A percentile compares a stretch with the other conserved stretches of the same genome.
phyloP scores from a whole-genome alignment of 2,797 vertebrate genomes.

The Melanotaenia boesemani region DNA sequence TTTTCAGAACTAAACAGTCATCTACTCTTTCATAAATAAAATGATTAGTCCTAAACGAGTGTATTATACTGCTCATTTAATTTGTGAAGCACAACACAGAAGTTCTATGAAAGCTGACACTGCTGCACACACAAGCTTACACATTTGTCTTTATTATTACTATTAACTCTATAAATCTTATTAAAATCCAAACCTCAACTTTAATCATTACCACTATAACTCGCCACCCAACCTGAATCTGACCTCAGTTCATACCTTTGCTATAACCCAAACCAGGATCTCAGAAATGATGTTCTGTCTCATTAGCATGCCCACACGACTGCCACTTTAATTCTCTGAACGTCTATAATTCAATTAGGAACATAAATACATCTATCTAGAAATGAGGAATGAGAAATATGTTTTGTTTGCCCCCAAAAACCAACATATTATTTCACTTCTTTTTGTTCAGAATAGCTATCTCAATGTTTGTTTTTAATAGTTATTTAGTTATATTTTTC shows the following conservation, averaged over 20 bases:
- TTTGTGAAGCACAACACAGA: constrained; percentile 3
- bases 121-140: constrained; percentile 5
- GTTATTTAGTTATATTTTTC: constrained; percentile 1
- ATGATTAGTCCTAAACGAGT: constrained; percentile 14
- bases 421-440: constrained; percentile 30
- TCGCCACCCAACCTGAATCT: neutral
- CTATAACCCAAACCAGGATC: neutral
- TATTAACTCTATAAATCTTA: neutral
- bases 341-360: constrained; percentile 48
- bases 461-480: too few relatives aligned
- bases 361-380: constrained; percentile 36
- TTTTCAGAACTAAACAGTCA: constrained; percentile 2
- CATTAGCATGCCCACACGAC: neutral
- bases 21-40: constrained; percentile 4
- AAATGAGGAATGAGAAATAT: constrained; percentile 26
- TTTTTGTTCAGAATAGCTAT: constrained; percentile 20
- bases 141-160: neutral
- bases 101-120: neutral
- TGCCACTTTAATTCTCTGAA: constrained; percentile 31
- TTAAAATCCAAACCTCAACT: neutral
- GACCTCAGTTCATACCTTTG: neutral
- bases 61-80: constrained; percentile 1
- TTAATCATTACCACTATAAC: neutral
- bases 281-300: neutral
- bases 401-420: neutral